Evolutionary conservation across 1,140 invertebrate genomes (phyloP), one percentile per base, ranked within the genome.

Genomic region (Halyomorpha halys): DNA sequence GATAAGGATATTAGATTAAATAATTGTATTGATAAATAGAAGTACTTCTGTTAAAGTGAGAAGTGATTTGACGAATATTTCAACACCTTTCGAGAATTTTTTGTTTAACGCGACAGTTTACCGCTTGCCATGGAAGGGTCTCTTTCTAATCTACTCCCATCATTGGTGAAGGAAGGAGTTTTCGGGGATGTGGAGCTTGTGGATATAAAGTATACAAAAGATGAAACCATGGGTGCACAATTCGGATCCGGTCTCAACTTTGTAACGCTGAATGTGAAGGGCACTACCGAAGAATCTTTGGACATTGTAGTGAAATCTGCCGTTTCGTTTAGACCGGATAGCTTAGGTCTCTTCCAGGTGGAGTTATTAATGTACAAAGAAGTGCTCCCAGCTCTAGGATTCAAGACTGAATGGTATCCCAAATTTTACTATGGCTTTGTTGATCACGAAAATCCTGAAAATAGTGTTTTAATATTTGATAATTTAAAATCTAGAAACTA

Each of bases 401-500:
- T 49, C 19, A n/a, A 18, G 2, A 44, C 51, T 0, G 49, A 54
- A 21, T 51, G 59, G 18, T 64, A 68, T 39, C 66, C 65, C 14
- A 68, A 34, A 60, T 67, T 63, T 34, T 65, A 65, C 25, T 70
- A 65, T 62, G 69, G 64, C 9, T 27, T 44, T 11, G 66, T 63
- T 14, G 34, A 53, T 18, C 8, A 30, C 44, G 60, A 59, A 5
- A 25, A 56, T 4, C 34, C 61, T 11, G 39, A 44, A 14, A 9
- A 25, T 23, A 63, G 68, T 59, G 45, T 71, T 0, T 67, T 78
- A 13, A 70, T 74, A 0, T 30, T 75, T 15, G 73, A 76, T 51
- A 71, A 78, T 61, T 45, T 74, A n/a, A 59, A 16, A 16, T 13
- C 15, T 4, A 9, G 13, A 16, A 68, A 70, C 2, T 72, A 67